Conservation (phyloP, 2,888 invertebrate species). For the Epiblema foenella region DNA sequence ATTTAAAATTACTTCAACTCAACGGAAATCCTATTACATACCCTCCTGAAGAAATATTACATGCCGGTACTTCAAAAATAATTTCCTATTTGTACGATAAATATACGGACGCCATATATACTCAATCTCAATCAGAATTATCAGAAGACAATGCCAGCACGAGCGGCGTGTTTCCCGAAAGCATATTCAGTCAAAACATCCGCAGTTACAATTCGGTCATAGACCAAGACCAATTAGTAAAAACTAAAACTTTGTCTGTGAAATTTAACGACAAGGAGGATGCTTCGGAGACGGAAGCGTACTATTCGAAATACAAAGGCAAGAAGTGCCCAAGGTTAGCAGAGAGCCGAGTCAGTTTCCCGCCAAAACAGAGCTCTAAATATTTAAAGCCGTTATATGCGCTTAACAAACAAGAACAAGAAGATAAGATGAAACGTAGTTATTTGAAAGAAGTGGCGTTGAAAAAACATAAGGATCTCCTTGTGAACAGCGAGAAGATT, state of each 20-base stretch:
- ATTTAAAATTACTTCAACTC: constrained; percentile 86
- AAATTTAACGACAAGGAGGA: constrained; percentile 69
- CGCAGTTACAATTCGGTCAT: constrained; percentile 74
- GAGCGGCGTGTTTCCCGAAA: constrained; percentile 51
- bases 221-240: constrained; percentile 59
- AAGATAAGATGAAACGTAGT: constrained; percentile 68
- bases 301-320: constrained; percentile 62
- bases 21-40: constrained; percentile 86
- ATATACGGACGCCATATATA: constrained; percentile 60
- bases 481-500: constrained; percentile 82
- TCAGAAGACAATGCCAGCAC: constrained; percentile 56
- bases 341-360: constrained; percentile 70
- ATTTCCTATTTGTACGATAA: constrained; percentile 70
- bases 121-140: constrained; percentile 65
- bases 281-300: constrained; percentile 59
- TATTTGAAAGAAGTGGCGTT: constrained; percentile 80
- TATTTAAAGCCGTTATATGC: constrained; percentile 62
- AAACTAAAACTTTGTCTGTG: constrained; percentile 59
- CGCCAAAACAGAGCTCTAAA: constrained; percentile 76
- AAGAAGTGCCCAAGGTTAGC: constrained; percentile 75
- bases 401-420: constrained; percentile 57
- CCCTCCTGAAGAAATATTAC: constrained; percentile 83
- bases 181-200: constrained; percentile 54
- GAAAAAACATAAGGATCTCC: constrained; percentile 82
- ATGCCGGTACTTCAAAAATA: constrained; percentile 74